Base-by-base conservation (phyloP, 2,888 invertebrate species). In the Megalurothrips usitatus region DNA sequence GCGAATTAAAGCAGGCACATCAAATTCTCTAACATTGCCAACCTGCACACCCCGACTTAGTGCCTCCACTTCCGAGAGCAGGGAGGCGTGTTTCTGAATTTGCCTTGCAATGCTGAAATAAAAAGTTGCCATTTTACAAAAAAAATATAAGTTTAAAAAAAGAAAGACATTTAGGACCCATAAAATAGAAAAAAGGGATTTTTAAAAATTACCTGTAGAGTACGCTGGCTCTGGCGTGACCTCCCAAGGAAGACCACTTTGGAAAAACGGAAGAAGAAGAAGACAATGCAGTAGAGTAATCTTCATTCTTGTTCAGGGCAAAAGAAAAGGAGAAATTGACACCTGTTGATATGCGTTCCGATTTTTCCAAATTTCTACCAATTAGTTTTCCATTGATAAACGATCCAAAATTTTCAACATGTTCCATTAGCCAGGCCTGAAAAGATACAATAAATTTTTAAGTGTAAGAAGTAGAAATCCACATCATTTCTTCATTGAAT, bases 21-120 rank as follows among this genome's bases (percentile, higher is more conserved):
- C 87, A 82, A 87, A 86, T 83, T 87, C 87, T 82, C 87, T 85
- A 1, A 88, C 87, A 84, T 89, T 89, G 49, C 87, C 85, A 79
- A 86, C 84, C n/a, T 87, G 86, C 82, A 88, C 87, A 12, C 89
- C 88, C 83, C 87, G 87, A 83, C 87, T 86, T 83, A 87, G 85
- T 68, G 87, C 85, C 85, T 90, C 90, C 82, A 90, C 83, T 81
- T 90, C 88, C 80, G 86, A 86, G 52, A 90, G 83, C 43, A 89
- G 84, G 43, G 88, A 84, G 82, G 86, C 85, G 84, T 89, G 88
- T 84, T 89, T 89, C 85, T 89, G 88, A 63, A 90, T 86, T 84
- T 88, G 88, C 3, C 86, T 85, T 3, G 89, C 89, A 81, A 90
- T 86, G 84, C 90, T 90, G 84, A 79, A 84, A 9, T 43, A 43